These are phyloP conservation scores for Pedionomus torquatus DNA, from an alignment of 2,113 vertebrate species.

Conservation along the genomic window DNA sequence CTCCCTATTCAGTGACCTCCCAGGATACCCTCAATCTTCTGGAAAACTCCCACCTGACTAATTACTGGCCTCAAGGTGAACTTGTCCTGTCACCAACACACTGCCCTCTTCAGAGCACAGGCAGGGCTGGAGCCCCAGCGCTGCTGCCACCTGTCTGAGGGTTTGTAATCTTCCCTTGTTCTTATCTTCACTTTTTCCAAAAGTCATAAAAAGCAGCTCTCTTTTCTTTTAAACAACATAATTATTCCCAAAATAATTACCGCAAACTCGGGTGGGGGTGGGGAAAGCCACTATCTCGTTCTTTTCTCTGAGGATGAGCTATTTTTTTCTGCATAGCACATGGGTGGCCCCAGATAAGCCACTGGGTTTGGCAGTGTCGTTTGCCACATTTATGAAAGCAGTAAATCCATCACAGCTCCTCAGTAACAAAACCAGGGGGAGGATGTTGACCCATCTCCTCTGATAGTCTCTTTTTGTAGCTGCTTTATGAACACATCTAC, in stretches of 20 bases:
- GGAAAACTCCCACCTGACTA: not conserved
- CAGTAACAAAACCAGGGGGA: not conserved
- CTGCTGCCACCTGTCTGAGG: not conserved
- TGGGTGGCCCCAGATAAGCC: slow-evolving; percentile 1
- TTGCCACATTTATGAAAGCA: not conserved
- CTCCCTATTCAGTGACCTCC: not conserved
- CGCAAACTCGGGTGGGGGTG: not conserved
- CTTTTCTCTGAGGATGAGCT: not conserved
- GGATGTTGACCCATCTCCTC: not conserved
- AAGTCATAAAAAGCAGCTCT: not conserved
- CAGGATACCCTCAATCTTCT: not conserved
- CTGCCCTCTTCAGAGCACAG: not conserved
- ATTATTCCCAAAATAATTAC: not conserved
- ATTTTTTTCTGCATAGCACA: not conserved
- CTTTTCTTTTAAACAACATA: not conserved
- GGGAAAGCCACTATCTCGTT: not conserved
- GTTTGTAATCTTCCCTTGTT: not conserved
- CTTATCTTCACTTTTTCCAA: not conserved
- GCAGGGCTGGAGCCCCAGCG: not conserved
- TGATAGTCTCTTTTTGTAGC: not conserved
- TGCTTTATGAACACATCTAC: not conserved
- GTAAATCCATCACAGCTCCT: not conserved
- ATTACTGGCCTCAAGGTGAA: not conserved
- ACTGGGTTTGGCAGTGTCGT: not conserved
- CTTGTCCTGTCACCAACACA: not conserved